These are phyloP conservation scores for Melanerpes aurifrons DNA, from an alignment of 2,113 vertebrate genomes.

Conservation along the genomic window DNA sequence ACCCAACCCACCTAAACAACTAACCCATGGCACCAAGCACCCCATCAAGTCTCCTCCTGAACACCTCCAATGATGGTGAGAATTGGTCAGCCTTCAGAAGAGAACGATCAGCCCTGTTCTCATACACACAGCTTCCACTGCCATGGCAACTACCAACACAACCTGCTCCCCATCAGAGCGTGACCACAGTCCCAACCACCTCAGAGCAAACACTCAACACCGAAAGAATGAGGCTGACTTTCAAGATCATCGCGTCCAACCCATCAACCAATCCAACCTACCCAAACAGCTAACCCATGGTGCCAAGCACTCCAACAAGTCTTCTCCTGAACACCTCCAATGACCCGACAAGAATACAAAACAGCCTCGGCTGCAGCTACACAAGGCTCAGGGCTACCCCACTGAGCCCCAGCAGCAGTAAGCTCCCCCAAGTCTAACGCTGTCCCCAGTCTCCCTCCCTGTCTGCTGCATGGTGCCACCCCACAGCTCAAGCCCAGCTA, in stretches of 20 bases:
- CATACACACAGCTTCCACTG: no score
- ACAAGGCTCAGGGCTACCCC: no score
- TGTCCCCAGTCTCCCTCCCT: not conserved
- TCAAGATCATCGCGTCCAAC: no score
- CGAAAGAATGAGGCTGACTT: not conserved
- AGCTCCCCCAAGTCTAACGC: not conserved
- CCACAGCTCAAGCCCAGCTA: not conserved
- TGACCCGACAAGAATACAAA: not conserved
- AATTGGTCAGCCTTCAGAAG: not conserved
- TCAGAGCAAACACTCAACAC: not conserved
- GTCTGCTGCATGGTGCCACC: rapidly evolving
- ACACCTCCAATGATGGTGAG: not conserved
- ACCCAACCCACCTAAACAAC: no score
- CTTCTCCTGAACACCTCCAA: no score
- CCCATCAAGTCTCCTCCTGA: no score
- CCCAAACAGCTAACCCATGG: no score
- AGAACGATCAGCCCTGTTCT: not conserved
- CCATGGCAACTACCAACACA: not conserved
- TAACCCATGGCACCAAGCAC: no score
- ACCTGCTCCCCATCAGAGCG: not conserved
- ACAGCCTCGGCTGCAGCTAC: not conserved
- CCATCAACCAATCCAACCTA: no score
- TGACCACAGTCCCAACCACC: not conserved
- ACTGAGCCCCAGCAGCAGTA: not conserved
- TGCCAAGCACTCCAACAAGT: no score